Percentiles rank a stretch among this genome's conserved stretches.
phyloP scores from a whole-genome alignment of 2,797 vertebrate genomes.

The Argyrosomus regius region DNA sequence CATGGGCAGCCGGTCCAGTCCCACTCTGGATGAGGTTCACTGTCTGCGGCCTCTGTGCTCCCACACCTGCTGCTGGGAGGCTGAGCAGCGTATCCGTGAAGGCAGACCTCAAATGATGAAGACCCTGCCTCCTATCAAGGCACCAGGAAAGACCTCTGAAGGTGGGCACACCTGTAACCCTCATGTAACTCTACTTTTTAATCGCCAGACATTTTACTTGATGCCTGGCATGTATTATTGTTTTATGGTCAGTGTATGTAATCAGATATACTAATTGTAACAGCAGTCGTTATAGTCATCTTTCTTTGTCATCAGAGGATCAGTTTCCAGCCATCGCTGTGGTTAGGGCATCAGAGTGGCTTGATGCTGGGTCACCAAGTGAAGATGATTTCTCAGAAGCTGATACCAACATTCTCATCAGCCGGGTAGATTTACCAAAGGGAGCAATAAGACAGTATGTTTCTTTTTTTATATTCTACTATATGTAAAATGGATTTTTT shows the following conservation, averaged over 20 bases:
- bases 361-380: slow-evolving; percentile 4
- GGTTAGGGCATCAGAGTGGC: slow-evolving; percentile 72
- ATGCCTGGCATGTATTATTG: too few species aligned
- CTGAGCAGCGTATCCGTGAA: slow-evolving; percentile 39
- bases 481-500: not conserved
- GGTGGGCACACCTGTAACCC: slow-evolving; percentile 28
- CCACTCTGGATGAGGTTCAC: slow-evolving; percentile 53
- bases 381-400: slow-evolving; percentile 2
- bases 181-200: too few species aligned
- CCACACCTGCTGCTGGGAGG: slow-evolving; percentile 74
- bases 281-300: not conserved
- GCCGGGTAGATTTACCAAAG: not conserved
- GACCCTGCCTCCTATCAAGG: not conserved
- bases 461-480: not conserved
- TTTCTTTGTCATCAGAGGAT: slow-evolving; percentile 32
- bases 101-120: slow-evolving; percentile 22
- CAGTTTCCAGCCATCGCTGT: slow-evolving; percentile 55
- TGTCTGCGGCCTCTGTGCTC: slow-evolving; percentile 63
- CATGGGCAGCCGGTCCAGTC: not conserved
- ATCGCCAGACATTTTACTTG: not conserved
- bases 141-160: not conserved
- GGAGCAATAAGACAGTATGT: slow-evolving; percentile 10
- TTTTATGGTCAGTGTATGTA: not conserved
- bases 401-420: slow-evolving; percentile 12
- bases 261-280: not conserved